A percentile compares a stretch with the other conserved stretches of the same genome.
phyloP scores from a whole-genome alignment of 2,797 vertebrate genomes.

The Gambelia wislizenii region DNA sequence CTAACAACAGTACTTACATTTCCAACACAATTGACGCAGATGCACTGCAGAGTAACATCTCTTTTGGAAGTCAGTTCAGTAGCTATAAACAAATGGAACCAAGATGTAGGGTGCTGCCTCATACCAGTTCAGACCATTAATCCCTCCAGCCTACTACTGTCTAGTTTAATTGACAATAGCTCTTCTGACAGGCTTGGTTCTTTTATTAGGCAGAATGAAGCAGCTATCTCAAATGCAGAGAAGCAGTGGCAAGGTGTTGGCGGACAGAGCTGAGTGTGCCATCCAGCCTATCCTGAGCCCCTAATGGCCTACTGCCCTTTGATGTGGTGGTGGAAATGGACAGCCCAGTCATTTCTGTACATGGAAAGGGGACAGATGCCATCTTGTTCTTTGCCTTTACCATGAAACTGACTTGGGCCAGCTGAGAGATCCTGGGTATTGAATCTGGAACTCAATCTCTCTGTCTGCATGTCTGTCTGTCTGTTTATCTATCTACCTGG shows the following conservation, averaged over 20 bases:
- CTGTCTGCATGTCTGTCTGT: no score
- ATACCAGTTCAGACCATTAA: neutral
- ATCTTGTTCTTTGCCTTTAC: no score
- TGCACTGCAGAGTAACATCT: neutral
- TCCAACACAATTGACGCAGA: neutral
- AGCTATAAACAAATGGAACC: neutral
- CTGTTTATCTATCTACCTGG: no score
- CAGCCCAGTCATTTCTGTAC: no score
- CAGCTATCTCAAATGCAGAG: no score
- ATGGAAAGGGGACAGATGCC: no score
- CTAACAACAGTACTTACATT: neutral
- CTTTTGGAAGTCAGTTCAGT: neutral
- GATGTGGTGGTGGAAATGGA: no score
- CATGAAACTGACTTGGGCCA: no score
- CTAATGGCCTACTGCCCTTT: no score
- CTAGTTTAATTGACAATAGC: neutral
- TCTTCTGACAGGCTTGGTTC: neutral
- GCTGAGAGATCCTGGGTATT: neutral
- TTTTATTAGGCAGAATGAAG: no score
- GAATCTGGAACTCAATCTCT: no score
- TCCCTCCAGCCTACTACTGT: neutral
- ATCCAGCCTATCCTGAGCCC: no score
- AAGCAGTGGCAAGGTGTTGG: neutral
- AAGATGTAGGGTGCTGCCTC: neutral
- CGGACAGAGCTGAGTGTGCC: neutral